Evolutionary conservation across 2,797 vertebrate species (phyloP), one percentile per base, ranked within the genome.

Genomic region (Eupleurogrammus muticus): DNA sequence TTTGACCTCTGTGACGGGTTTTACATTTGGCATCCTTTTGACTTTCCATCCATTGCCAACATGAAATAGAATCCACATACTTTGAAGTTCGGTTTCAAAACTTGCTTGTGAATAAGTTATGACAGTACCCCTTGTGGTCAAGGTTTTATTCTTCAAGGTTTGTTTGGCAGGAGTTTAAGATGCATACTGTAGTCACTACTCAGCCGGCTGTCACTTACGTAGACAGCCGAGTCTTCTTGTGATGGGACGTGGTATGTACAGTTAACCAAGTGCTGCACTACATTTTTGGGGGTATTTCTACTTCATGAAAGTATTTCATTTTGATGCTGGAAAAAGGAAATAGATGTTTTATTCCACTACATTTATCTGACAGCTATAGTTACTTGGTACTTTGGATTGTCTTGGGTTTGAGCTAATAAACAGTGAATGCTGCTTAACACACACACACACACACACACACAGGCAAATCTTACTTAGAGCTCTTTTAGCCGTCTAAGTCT

Each of bases 21-120:
- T 88, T 75, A 79, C 81, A 87, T 87, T 90, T 86, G 85, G 80
- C 83, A 89, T 90, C 86, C 88, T 91, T 91, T 90, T 91, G 89
- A 90, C 84, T 91, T 84, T 85, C 77, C 75, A n/a, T 87, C 82
- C 84, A 75, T 86, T 77, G 81, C 80, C 65, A 68, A 91, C 90
- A 91, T 92, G 87, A 93, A 93, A 93, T 84, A 87, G 90, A 91
- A 90, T 89, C 51, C 51, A 67, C 73, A 77, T 67, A 66, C 89
- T 93, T 92, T 93, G 92, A 92, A 92, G 92, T 85, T 38, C 70
- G 77, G 84, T 84, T 87, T 90, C 84, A 91, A 86, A 91, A 89
- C 87, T 73, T 79, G 77, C 73, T 82, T 17, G 79, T 87, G 88
- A 92, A 92, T 92, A 88, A 88, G 83, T 90, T 57, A 93, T 87